Percentiles rank a stretch among this genome's conserved stretches.
phyloP scores from a whole-genome alignment of 2,888 invertebrate species.

The Leptinotarsa juncta region DNA sequence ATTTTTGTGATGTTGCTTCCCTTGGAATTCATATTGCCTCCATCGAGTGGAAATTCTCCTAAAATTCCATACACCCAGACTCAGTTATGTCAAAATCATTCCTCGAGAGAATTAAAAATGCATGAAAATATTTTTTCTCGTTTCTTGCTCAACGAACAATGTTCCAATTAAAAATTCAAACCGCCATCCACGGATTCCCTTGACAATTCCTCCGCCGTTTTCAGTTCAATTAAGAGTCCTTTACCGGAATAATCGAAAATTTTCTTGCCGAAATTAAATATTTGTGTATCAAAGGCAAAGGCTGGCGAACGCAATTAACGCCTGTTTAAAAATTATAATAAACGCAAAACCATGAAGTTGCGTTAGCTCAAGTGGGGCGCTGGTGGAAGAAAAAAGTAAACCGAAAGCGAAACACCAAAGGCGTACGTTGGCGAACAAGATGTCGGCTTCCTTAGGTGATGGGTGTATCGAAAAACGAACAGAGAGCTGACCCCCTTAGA shows the following conservation, averaged over 20 bases:
- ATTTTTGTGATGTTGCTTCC: too few relatives aligned
- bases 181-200: not conserved
- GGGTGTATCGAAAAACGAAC: too few relatives aligned
- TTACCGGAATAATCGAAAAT: slow-evolving; percentile 31
- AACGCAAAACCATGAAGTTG: slow-evolving; percentile 14
- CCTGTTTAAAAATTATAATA: slow-evolving; percentile 13
- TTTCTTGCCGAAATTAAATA: slow-evolving; percentile 35
- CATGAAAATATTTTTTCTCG: not conserved
- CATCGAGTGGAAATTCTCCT: too few relatives aligned
- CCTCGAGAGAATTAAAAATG: not conserved
- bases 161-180: slow-evolving; percentile 4
- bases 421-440: not conserved
- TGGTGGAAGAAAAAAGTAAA: not conserved
- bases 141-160: not conserved
- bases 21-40: too few relatives aligned
- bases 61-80: too few relatives aligned
- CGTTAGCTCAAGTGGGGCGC: not conserved
- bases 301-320: slow-evolving; percentile 31
- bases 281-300: slow-evolving; percentile 34
- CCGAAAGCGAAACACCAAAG: not conserved
- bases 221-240: slow-evolving; percentile 26
- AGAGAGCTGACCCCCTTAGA: too few relatives aligned
- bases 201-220: slow-evolving; percentile 5
- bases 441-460: too few relatives aligned
- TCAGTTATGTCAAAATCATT: too few relatives aligned